A percentile compares a stretch with the other conserved stretches of the same genome.
Evolutionary conservation across 92 coral and sea anemone genomes (phyloP).

Genomic region (Ricordea florida): DNA sequence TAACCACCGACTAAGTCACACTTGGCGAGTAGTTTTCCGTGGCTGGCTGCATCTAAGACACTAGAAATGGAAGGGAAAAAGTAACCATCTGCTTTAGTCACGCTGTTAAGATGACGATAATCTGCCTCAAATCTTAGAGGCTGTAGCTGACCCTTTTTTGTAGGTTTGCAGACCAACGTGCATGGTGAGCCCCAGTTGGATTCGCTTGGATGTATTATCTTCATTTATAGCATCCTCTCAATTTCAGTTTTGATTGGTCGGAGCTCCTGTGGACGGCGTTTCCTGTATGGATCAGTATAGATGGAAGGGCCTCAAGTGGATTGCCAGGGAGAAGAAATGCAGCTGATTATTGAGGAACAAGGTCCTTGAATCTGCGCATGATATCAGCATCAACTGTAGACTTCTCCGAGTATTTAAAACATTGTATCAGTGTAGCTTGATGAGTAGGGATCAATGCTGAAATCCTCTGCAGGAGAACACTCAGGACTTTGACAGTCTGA

Average conservation of each 20-base stretch:
- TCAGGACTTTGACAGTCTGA: too few relatives aligned
- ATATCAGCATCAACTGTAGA: conserved; percentile 15
- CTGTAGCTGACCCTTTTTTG: conserved; percentile 29
- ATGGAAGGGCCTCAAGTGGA: conserved; percentile 11
- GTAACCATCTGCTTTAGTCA: conserved; percentile 37
- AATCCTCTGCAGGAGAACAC: too few relatives aligned
- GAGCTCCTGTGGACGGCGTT: conserved; percentile 28
- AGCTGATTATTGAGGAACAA: conserved; percentile 5
- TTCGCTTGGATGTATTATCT: conserved; percentile 48
- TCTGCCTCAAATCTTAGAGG: conserved; percentile 51
- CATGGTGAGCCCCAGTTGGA: conserved; percentile 55
- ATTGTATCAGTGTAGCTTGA: too few relatives aligned
- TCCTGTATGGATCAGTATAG: conserved; percentile 7
- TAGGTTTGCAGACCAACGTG: conserved; percentile 13
- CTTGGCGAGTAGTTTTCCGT: conserved; percentile 15
- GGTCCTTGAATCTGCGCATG: conserved; percentile 1
- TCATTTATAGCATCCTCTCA: conserved; percentile 35
- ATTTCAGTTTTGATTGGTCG: conserved; percentile 26
- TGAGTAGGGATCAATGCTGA: too few relatives aligned
- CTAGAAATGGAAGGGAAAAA: conserved; percentile 21
- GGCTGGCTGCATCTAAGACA: conserved; percentile 24
- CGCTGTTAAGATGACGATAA: conserved; percentile 37
- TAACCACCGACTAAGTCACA: conserved; percentile 34
- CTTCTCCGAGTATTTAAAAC: too few relatives aligned
- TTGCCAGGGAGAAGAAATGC: conserved; percentile 19